Evolutionary conservation across 2,113 vertebrate species (phyloP).

Genomic region (Albula goreensis): DNA sequence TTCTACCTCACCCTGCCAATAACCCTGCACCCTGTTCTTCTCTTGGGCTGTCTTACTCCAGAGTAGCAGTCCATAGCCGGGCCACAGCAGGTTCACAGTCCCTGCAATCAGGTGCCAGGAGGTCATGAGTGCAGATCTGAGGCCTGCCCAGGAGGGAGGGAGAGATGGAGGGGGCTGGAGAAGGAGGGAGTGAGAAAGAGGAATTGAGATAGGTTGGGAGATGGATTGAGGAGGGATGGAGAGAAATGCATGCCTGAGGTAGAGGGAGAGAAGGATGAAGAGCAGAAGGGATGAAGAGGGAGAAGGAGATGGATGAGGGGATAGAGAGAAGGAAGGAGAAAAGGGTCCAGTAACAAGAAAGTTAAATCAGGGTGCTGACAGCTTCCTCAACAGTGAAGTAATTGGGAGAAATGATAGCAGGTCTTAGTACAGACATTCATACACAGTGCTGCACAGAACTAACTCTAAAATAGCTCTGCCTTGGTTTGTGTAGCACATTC

Average conservation of each 20-base stretch:
- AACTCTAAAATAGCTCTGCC: too few relatives aligned
- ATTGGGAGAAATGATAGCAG: too few relatives aligned
- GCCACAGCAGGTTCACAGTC: constrained; percentile 58
- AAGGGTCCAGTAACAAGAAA: background rate
- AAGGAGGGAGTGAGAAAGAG: constrained; percentile 24
- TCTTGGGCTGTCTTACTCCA: constrained; percentile 32
- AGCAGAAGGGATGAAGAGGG: background rate
- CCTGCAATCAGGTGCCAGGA: constrained; percentile 65
- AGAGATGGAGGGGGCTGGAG: background rate
- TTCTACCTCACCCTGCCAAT: constrained; percentile 53
- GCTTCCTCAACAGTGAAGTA: too few relatives aligned
- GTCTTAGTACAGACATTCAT: too few relatives aligned
- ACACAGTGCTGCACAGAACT: too few relatives aligned
- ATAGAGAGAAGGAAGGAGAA: background rate
- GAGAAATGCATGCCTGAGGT: too few relatives aligned
- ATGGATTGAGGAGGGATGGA: background rate
- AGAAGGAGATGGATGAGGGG: background rate
- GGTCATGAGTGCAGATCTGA: constrained; percentile 51
- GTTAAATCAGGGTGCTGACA: too few relatives aligned
- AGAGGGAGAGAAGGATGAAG: background rate
- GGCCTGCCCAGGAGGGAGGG: constrained; percentile 32
- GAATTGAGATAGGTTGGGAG: background rate
- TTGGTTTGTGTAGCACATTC: too few relatives aligned
- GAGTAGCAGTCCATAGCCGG: constrained; percentile 58
- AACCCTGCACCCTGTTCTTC: background rate